phyloP scores from a whole-genome alignment of 92 coral and sea anemone genomes.

The Epizoanthus stellaris region DNA sequence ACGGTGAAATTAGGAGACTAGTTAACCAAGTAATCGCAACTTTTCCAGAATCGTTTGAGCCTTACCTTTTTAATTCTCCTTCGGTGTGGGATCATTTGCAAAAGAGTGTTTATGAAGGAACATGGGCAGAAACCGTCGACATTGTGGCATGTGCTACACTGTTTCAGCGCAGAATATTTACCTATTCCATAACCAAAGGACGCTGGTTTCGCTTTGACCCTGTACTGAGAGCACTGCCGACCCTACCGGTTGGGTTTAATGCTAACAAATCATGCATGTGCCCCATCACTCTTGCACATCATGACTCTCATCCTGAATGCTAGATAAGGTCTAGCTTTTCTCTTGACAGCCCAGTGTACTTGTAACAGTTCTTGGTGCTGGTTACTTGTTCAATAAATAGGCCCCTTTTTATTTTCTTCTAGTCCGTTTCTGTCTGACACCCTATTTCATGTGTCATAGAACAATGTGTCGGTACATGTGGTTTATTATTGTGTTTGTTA shows the following conservation, averaged over 20 bases:
- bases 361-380: constrained; percentile 49
- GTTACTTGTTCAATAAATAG: constrained; percentile 56
- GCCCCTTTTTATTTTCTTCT: constrained; percentile 46
- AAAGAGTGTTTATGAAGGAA: constrained; percentile 47
- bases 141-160: constrained; percentile 72
- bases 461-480: too few relatives aligned
- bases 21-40: constrained; percentile 38
- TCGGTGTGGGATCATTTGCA: constrained; percentile 51
- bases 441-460: constrained; percentile 23
- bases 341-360: constrained; percentile 29
- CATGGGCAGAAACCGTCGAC: constrained; percentile 78
- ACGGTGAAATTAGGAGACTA: constrained; percentile 33
- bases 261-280: constrained; percentile 53
- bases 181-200: constrained; percentile 33
- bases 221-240: constrained; percentile 2
- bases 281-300: constrained; percentile 58
- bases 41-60: constrained; percentile 39
- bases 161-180: constrained; percentile 52
- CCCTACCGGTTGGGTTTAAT: not conserved
- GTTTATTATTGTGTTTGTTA: too few relatives aligned
- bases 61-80: constrained; percentile 27
- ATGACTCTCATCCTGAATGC: constrained; percentile 17
- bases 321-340: constrained; percentile 16
- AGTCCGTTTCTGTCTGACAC: constrained; percentile 32
- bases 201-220: constrained; percentile 62